phyloP scores from a whole-genome alignment of 64 coral and sea anemone genomes.

The Platygyra sinensis region DNA sequence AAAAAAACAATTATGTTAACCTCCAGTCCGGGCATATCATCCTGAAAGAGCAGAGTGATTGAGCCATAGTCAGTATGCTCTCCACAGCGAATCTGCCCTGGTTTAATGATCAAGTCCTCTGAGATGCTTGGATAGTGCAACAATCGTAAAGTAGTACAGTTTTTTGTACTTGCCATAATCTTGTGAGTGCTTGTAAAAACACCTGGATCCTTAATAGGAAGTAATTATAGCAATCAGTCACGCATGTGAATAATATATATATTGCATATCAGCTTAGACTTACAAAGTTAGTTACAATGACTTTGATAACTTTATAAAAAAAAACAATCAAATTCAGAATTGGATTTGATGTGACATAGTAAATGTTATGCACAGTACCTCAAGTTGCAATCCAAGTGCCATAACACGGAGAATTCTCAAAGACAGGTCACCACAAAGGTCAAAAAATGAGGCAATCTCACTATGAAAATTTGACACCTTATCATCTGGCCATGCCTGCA shows the following conservation, averaged over 20 bases:
- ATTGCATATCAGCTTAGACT: background rate
- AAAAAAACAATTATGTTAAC: background rate
- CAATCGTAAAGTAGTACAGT: conserved; percentile 48
- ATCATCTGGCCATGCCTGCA: conserved; percentile 30
- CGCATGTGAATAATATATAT: too few relatives aligned
- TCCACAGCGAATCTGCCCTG: conserved; percentile 71
- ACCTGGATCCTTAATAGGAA: background rate
- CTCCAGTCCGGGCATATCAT: conserved; percentile 61
- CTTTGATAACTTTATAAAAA: background rate
- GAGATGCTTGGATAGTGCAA: conserved; percentile 30
- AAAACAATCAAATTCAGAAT: too few relatives aligned
- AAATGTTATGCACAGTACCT: background rate
- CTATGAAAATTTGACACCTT: conserved; percentile 21
- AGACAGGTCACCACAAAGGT: conserved; percentile 35
- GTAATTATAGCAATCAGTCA: background rate
- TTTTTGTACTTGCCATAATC: background rate
- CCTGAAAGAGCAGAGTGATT: conserved; percentile 61
- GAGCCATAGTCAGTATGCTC: conserved; percentile 69
- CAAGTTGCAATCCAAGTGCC: conserved; percentile 42
- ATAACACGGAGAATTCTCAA: conserved; percentile 39
- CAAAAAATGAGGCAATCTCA: conserved; percentile 34
- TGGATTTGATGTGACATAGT: too few relatives aligned
- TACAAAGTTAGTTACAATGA: background rate
- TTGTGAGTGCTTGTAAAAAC: conserved; percentile 32
- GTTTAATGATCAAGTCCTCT: conserved; percentile 2